phyloP scores from a whole-genome alignment of 2,113 vertebrate genomes.

The Salvelinus sp. region DNA sequence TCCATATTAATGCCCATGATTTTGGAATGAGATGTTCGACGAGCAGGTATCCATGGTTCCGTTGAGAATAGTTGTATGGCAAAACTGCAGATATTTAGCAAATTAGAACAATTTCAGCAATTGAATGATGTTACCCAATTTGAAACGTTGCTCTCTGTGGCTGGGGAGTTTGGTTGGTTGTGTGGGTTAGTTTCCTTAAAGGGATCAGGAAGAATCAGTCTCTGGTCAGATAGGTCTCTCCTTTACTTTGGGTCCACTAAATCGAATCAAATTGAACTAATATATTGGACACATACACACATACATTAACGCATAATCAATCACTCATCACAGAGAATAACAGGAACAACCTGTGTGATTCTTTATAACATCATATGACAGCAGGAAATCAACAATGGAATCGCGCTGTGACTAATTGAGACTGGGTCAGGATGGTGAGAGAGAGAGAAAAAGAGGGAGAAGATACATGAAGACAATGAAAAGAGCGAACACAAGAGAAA shows the following conservation, averaged over 20 bases:
- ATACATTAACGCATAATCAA: conserved; percentile 2
- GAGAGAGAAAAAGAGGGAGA: conserved; percentile 6
- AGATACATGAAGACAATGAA: background rate
- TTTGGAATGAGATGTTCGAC: no score
- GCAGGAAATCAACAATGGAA: conserved; percentile 18
- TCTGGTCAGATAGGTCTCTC: conserved; percentile 13
- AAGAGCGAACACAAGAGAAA: background rate
- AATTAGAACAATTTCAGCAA: no score
- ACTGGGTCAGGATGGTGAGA: background rate
- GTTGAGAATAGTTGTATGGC: no score
- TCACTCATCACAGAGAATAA: conserved; percentile 16
- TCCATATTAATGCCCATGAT: no score
- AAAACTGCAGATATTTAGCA: no score
- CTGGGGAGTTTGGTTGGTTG: background rate
- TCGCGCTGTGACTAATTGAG: conserved; percentile 37
- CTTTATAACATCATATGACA: conserved; percentile 7
- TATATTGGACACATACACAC: conserved; percentile 7
- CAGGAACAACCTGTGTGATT: conserved; percentile 5
- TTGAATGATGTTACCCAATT: no score
- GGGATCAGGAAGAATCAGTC: background rate
- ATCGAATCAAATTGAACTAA: background rate
- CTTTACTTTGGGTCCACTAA: conserved; percentile 11
- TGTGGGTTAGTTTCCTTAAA: background rate
- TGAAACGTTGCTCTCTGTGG: no score
- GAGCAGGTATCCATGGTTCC: background rate